Conservation (phyloP, 2,888 invertebrate genomes). For the Dyspetes luteomarginatus region DNA sequence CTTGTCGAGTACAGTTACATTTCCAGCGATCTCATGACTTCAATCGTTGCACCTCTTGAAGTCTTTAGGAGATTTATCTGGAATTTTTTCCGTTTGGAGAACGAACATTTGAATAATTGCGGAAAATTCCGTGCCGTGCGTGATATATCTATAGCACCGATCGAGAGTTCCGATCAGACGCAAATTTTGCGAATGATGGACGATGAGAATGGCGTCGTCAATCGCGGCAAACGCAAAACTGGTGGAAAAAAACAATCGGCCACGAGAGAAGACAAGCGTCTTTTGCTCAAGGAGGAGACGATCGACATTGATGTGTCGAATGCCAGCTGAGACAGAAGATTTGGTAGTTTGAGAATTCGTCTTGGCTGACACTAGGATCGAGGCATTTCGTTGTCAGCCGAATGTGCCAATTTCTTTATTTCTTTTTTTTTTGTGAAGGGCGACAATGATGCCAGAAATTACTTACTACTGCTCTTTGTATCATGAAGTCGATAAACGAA, state of each 20-base stretch:
- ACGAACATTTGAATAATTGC: slow-evolving; percentile 99
- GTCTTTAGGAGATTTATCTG: slow-evolving; percentile 98
- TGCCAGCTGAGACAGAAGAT: slow-evolving; percentile 76
- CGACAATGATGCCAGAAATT: not conserved
- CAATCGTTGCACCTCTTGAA: slow-evolving; percentile 93
- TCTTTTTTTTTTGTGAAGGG: no score
- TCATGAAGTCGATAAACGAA: not conserved
- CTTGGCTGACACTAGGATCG: not conserved
- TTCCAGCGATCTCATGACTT: slow-evolving; percentile 92
- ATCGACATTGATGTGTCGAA: slow-evolving; percentile 81
- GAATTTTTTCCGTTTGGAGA: slow-evolving; percentile 99
- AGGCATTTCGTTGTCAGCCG: not conserved
- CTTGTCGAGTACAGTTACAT: slow-evolving; percentile 91
- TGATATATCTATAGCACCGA: slow-evolving; percentile 97
- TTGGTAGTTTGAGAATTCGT: slow-evolving; percentile 3
- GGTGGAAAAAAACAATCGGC: slow-evolving; percentile 80
- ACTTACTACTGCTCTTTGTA: slow-evolving; percentile 2
- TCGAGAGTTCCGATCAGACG: slow-evolving; percentile 96
- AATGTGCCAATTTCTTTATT: slow-evolving; percentile 32
- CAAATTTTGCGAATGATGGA: slow-evolving; percentile 98
- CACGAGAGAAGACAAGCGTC: slow-evolving; percentile 83
- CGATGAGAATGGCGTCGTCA: slow-evolving; percentile 93
- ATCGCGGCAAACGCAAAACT: slow-evolving; percentile 86
- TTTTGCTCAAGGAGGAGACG: slow-evolving; percentile 83
- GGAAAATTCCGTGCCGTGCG: slow-evolving; percentile 99